These are phyloP conservation scores for Synanthedon andrenaeformis DNA, from an alignment of 2,888 invertebrate genomes.

Conservation along the genomic window DNA sequence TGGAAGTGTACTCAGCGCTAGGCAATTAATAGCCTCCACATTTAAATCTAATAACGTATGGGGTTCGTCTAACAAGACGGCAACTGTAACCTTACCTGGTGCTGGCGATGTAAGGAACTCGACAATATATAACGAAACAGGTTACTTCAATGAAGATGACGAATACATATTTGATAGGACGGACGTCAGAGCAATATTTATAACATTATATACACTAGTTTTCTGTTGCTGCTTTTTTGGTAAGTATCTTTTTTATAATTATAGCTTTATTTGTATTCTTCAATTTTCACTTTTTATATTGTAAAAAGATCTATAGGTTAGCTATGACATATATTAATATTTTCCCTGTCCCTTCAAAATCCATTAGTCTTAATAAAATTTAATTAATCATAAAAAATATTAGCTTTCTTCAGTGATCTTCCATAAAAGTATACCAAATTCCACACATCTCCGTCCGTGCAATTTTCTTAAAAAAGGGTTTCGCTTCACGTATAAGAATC, in stretches of 20 bases:
- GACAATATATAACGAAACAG: slow-evolving; percentile 30
- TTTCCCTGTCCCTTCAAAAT: too few relatives aligned
- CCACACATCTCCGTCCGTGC: too few relatives aligned
- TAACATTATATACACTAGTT: slow-evolving; percentile 80
- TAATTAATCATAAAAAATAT: too few relatives aligned
- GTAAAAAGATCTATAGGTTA: neutral
- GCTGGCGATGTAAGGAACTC: slow-evolving; percentile 16
- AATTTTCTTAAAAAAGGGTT: too few relatives aligned
- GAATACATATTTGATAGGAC: slow-evolving; percentile 82
- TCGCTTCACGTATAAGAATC: too few relatives aligned
- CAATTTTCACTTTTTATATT: neutral
- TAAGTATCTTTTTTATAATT: slow-evolving; percentile 56
- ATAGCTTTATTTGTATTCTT: neutral
- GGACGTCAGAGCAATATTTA: slow-evolving; percentile 79
- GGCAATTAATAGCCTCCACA: slow-evolving; percentile 30
- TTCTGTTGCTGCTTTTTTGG: slow-evolving; percentile 87
- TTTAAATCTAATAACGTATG: slow-evolving; percentile 24
- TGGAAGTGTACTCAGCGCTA: slow-evolving; percentile 36
- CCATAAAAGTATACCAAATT: too few relatives aligned
- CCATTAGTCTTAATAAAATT: too few relatives aligned
- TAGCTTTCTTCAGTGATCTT: too few relatives aligned
- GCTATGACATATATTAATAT: slow-evolving; percentile 1
- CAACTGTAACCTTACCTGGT: slow-evolving; percentile 6
- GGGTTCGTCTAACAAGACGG: slow-evolving; percentile 27
- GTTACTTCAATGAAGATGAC: slow-evolving; percentile 42